Evolutionary conservation across 2,888 invertebrate genomes (phyloP), one percentile per base, ranked within the genome.

Genomic region (Arenicola marina): DNA sequence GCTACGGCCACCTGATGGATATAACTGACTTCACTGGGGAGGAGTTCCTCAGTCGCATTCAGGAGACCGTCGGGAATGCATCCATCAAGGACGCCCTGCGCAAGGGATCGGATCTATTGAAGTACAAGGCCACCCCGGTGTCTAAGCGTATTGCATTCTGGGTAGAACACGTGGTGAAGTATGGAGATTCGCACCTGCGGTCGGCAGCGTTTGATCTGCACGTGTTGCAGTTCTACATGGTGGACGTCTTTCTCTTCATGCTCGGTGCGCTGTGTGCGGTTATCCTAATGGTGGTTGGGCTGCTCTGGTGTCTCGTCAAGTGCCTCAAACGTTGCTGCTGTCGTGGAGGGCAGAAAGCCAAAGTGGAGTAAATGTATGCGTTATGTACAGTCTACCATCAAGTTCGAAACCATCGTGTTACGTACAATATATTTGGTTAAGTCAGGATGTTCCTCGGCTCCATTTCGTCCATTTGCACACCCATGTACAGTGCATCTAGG

Each of bases 161-260:
- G 51, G 56, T 63, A 0, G 51, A 60, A 1, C 63, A 63, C 38
- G 18, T 60, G 1, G 33, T 60, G n/a, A 60, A 56, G 32, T 57
- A 61, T 44, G 64, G 61, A 4, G 56, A 61, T 31, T n/a, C n/a
- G 1, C 61, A 64, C 31, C 46, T 61, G 26, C 24, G 61, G 28
- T 56, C 51, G 1, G 31, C 46, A 28, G 64, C 61, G 2, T 64
- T 31, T 32, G 38, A 64, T 32, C 43, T 64, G 24, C 43, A 33
- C 21, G 26, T 38, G 24, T n/a, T 56, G 4, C 55, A 63, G 45
- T 63, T 60, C 34, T 46, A 55, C 32, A 60, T 59, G 59, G 24
- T 61, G 21, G 63, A 63, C 46, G 34, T 63, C 33, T 61, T 53
- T 24, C 7, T 48, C 24, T 21, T 24, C 7, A 11, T 48, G 11